Conservation (phyloP, 2,888 invertebrate genomes). For the Glaucopsyche alexis region DNA sequence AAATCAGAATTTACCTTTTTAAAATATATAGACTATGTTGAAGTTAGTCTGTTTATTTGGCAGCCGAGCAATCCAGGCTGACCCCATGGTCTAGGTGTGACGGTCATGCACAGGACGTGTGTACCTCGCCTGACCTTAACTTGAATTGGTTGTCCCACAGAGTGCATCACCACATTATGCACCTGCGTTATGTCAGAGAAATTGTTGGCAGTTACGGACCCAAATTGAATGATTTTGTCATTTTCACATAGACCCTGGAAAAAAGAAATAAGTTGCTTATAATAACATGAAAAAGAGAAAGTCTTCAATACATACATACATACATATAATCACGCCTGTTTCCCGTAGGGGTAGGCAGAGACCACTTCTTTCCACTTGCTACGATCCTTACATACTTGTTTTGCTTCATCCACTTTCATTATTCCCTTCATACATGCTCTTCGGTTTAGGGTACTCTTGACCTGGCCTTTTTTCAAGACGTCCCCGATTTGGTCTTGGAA, state of each 20-base stretch:
- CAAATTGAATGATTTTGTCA: constrained; percentile 88
- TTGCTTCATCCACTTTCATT: too few relatives aligned
- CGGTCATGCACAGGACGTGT: constrained; percentile 73
- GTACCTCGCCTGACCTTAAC: constrained; percentile 72
- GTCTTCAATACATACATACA: too few relatives aligned
- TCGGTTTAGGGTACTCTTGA: too few relatives aligned
- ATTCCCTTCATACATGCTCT: too few relatives aligned
- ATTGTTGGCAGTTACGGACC: constrained; percentile 85
- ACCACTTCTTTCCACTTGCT: too few relatives aligned
- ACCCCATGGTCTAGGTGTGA: constrained; percentile 87
- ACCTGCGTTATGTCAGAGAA: constrained; percentile 85
- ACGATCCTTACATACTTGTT: too few relatives aligned
- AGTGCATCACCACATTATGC: constrained; percentile 83
- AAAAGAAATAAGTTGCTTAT: background rate
- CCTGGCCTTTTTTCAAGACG: too few relatives aligned
- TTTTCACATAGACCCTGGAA: constrained; percentile 84
- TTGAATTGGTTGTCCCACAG: constrained; percentile 77
- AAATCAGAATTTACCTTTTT: background rate
- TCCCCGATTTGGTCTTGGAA: too few relatives aligned
- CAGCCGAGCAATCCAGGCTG: constrained; percentile 88
- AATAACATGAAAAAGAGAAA: background rate
- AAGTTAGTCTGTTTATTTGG: constrained; percentile 52
- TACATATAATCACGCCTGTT: too few relatives aligned
- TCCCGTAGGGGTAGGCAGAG: too few relatives aligned
- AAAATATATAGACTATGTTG: constrained; percentile 22